These are phyloP conservation scores for Gastrophysa polygoni DNA, from an alignment of 2,888 invertebrate species.

Conservation along the genomic window DNA sequence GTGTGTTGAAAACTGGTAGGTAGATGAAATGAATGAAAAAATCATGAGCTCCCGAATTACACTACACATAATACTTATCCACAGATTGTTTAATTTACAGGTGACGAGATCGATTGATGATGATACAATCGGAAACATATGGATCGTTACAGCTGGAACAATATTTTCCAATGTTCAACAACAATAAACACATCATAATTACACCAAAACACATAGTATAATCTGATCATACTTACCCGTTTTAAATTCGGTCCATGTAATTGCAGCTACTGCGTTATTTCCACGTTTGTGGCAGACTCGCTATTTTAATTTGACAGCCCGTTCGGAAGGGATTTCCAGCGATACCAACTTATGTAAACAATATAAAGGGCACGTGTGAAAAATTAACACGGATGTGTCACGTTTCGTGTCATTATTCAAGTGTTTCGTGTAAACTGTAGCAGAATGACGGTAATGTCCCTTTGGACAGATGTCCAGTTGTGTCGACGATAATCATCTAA, in stretches of 20 bases:
- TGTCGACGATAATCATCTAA: slow-evolving; percentile 31
- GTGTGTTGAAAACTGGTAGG: too few species aligned
- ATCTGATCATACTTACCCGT: not conserved
- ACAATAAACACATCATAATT: not conserved
- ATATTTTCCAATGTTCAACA: not conserved
- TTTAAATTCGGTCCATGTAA: slow-evolving; percentile 10
- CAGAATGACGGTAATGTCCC: slow-evolving; percentile 29
- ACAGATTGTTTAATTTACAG: too few species aligned
- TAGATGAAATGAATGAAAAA: too few species aligned
- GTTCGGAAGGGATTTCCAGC: slow-evolving; percentile 23
- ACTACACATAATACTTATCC: too few species aligned
- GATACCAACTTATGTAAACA: slow-evolving; percentile 42
- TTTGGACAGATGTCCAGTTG: slow-evolving; percentile 33
- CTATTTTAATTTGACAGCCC: slow-evolving; percentile 32
- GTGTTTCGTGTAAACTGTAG: slow-evolving; percentile 48
- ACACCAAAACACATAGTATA: not conserved
- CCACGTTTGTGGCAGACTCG: slow-evolving; percentile 32
- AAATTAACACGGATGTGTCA: slow-evolving; percentile 51
- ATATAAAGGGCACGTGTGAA: slow-evolving; percentile 48
- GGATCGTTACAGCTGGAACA: not conserved
- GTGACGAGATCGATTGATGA: too few species aligned
- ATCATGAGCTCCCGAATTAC: too few species aligned
- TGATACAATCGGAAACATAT: too few species aligned
- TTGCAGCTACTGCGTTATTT: slow-evolving; percentile 15
- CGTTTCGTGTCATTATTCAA: slow-evolving; percentile 49